A percentile compares a stretch with the other conserved stretches of the same genome.
Conservation (phyloP, 2,113 vertebrate genomes). For the Rhineura floridana region DNA sequence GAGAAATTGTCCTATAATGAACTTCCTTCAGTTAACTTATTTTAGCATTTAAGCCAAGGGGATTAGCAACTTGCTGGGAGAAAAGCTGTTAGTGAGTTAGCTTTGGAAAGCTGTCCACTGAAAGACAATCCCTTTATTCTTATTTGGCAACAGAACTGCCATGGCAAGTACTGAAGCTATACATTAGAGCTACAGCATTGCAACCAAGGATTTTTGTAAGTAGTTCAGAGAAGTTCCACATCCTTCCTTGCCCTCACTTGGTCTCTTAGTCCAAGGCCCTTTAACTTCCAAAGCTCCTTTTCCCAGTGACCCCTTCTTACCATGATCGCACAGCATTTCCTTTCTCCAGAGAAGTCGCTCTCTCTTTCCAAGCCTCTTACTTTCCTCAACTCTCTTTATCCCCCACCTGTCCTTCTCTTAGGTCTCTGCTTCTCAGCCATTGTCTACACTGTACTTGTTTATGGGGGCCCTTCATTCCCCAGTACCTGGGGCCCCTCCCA, state of each 20-base stretch:
- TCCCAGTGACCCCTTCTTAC: not conserved
- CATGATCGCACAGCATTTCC: not conserved
- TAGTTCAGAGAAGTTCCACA: not conserved
- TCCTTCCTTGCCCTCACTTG: not conserved
- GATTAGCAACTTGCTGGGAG: constrained; percentile 49
- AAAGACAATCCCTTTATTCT: not conserved
- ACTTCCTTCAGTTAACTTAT: not conserved
- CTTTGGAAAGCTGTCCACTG: not conserved
- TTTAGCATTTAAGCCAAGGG: not conserved
- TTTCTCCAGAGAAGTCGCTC: not conserved
- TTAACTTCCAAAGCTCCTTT: not conserved
- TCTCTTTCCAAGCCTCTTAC: not conserved
- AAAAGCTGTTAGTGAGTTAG: constrained; percentile 41
- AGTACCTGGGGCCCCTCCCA: not conserved
- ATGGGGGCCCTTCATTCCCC: not conserved
- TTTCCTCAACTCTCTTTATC: not conserved
- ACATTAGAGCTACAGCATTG: not conserved
- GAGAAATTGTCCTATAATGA: not conserved
- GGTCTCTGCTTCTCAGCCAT: not conserved
- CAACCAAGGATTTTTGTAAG: not conserved
- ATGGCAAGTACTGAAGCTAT: not conserved
- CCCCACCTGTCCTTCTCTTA: not conserved
- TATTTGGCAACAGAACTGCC: not conserved
- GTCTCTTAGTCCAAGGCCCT: not conserved
- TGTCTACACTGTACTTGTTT: not conserved